Evolutionary conservation across 2,888 invertebrate genomes (phyloP).

Genomic region (Deroplatys truncata): DNA sequence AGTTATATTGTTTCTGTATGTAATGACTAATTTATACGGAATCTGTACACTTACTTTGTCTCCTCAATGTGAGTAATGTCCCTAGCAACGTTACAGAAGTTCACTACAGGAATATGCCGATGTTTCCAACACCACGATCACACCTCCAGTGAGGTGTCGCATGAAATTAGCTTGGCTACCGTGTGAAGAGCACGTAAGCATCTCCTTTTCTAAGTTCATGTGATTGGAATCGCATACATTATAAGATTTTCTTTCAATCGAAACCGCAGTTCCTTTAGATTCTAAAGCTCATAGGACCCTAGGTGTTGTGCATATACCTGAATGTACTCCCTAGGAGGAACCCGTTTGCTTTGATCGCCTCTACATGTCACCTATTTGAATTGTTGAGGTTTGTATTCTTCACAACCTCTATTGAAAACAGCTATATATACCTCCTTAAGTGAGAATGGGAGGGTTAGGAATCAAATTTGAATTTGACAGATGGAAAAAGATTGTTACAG

Average conservation of each 20-base stretch:
- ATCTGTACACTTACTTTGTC: no score
- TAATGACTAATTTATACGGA: no score
- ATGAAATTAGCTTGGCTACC: not conserved
- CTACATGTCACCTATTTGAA: not conserved
- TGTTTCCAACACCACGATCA: not conserved
- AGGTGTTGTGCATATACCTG: not conserved
- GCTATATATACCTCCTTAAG: not conserved
- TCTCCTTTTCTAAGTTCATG: no score
- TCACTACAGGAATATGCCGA: not conserved
- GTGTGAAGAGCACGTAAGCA: not conserved
- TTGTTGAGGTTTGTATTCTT: not conserved
- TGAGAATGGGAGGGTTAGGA: not conserved
- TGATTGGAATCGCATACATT: not conserved
- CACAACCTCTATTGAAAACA: not conserved
- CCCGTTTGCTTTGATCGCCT: not conserved
- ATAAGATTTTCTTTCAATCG: not conserved
- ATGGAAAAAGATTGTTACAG: not conserved
- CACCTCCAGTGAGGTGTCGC: not conserved
- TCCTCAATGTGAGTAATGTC: no score
- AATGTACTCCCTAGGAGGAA: not conserved
- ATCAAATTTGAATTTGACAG: slow-evolving; percentile 17
- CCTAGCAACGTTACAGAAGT: no score
- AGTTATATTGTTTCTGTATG: no score
- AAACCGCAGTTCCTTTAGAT: not conserved
- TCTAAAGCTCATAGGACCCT: not conserved